phyloP scores from a whole-genome alignment of 2,113 vertebrate species.

The Himantopus leucocephalus region DNA sequence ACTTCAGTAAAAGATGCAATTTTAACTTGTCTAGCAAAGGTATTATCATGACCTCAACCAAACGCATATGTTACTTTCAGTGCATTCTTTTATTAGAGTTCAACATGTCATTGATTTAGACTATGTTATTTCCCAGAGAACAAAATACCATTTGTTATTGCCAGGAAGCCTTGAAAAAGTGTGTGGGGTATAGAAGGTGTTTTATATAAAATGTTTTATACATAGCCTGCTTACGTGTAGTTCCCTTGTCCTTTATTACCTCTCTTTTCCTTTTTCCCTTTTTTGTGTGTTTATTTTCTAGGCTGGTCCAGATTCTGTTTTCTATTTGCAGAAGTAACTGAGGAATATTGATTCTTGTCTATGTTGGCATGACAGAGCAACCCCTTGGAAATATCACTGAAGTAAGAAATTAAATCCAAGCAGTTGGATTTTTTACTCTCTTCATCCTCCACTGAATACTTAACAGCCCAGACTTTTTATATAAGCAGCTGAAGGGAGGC shows the following conservation, averaged over 20 bases:
- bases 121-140: slow-evolving; percentile 13
- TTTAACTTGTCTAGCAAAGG: not conserved
- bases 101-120: slow-evolving; percentile 34
- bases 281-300: not conserved
- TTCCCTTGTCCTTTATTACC: slow-evolving; percentile 13
- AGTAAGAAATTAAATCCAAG: slow-evolving; percentile 36
- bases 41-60: not conserved
- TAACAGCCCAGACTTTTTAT: not conserved
- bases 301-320: not conserved
- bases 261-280: not conserved
- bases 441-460: not conserved
- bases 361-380: not conserved
- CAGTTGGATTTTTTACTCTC: slow-evolving; percentile 2
- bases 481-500: not conserved
- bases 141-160: slow-evolving; percentile 33
- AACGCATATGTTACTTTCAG: not conserved
- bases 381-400: slow-evolving; percentile 29
- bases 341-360: slow-evolving; percentile 28
- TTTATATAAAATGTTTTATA: slow-evolving; percentile 18
- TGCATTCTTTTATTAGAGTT: slow-evolving; percentile 2
- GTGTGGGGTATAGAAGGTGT: not conserved
- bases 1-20: not conserved
- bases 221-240: not conserved
- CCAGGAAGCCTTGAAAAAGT: slow-evolving; percentile 3
- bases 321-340: slow-evolving; percentile 11